phyloP scores from a whole-genome alignment of 1,140 invertebrate species.

The Ooceraea biroi region DNA sequence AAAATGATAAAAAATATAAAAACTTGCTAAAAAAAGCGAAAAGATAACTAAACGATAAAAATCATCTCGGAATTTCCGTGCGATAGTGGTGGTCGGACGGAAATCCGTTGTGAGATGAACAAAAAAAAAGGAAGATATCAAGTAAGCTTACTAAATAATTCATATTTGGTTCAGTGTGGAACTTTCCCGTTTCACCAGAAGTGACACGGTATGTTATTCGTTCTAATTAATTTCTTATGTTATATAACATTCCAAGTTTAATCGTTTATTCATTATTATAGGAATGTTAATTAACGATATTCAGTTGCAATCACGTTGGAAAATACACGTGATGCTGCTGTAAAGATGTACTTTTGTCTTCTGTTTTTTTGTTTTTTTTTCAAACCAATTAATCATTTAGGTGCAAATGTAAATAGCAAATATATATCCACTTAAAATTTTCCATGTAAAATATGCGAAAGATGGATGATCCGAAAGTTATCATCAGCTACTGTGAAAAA shows the following conservation, averaged over 20 bases:
- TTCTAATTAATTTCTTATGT: constrained; percentile 81
- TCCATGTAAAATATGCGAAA: constrained; percentile 2
- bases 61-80: constrained; percentile 80
- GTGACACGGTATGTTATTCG: constrained; percentile 83
- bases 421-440: neutral
- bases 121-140: constrained; percentile 80
- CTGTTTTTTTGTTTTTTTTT: constrained; percentile 28
- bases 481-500: neutral
- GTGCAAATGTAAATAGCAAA: neutral
- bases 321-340: constrained; percentile 74
- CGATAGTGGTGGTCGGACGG: constrained; percentile 85
- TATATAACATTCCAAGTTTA: constrained; percentile 70
- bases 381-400: neutral
- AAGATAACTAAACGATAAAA: constrained; percentile 74
- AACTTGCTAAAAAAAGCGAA: constrained; percentile 75
- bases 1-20: constrained; percentile 67
- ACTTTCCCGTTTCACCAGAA: constrained; percentile 85
- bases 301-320: constrained; percentile 82
- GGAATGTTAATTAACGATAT: constrained; percentile 77
- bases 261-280: constrained; percentile 77
- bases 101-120: constrained; percentile 77
- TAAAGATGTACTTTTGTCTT: constrained; percentile 67
- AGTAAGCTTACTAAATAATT: constrained; percentile 82
- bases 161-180: constrained; percentile 78
- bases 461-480: neutral